A percentile compares a stretch with the other conserved stretches of the same genome.
These are phyloP conservation scores for Catotricha subobsoleta DNA, from an alignment of 2,888 invertebrate species.

Conservation along the genomic window DNA sequence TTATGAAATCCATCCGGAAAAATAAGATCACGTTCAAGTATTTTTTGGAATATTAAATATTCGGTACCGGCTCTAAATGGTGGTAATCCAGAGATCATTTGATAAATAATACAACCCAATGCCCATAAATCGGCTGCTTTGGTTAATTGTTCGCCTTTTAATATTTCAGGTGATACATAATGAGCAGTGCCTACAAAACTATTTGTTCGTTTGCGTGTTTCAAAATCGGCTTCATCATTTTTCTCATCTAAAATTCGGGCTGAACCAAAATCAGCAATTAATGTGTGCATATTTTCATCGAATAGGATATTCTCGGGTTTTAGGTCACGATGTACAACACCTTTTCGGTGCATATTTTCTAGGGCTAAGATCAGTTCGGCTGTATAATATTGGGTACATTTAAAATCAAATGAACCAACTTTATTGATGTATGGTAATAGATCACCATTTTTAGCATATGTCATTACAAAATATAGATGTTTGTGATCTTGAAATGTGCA, in stretches of 20 bases:
- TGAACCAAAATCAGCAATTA: conserved; percentile 95
- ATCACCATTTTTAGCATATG: conserved; percentile 90
- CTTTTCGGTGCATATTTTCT: conserved; percentile 74
- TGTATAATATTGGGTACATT: conserved; percentile 82
- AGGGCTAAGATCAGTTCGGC: conserved; percentile 85
- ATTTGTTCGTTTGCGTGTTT: conserved; percentile 39
- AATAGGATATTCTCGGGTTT: conserved; percentile 95
- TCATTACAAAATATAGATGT: conserved; percentile 86
- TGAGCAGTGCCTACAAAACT: conserved; percentile 98
- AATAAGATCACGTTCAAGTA: conserved; percentile 73
- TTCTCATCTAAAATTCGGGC: conserved; percentile 53
- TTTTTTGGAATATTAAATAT: conserved; percentile 92
- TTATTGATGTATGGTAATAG: conserved; percentile 79
- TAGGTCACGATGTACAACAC: conserved; percentile 87
- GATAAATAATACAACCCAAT: conserved; percentile 88
- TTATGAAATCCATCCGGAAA: conserved; percentile 83
- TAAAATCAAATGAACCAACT: conserved; percentile 74
- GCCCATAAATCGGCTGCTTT: conserved; percentile 92
- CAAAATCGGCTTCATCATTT: conserved; percentile 21
- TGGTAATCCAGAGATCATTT: conserved; percentile 86
- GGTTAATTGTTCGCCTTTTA: conserved; percentile 59
- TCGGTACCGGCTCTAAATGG: conserved; percentile 87
- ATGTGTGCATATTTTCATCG: conserved; percentile 88
- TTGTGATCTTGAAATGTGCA: conserved; percentile 93
- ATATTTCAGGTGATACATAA: conserved; percentile 93